phyloP scores from a whole-genome alignment of 2,113 vertebrate species.

The Pycnonotus jocosus region DNA sequence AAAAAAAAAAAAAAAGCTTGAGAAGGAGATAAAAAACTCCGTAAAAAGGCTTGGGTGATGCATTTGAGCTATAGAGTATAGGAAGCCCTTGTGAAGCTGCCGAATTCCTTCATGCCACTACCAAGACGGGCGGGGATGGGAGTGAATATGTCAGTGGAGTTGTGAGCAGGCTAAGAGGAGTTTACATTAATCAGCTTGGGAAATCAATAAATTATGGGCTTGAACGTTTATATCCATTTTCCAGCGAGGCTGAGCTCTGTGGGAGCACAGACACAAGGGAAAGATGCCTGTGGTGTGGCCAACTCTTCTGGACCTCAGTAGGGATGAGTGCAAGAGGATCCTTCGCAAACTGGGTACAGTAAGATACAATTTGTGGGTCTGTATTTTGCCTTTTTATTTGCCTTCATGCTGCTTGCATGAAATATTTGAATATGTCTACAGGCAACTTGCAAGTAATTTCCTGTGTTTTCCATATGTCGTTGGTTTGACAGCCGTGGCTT shows the following conservation, averaged over 20 bases:
- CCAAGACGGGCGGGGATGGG: neutral
- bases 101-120: neutral
- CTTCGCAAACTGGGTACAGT: slow-evolving; percentile 93
- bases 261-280: slow-evolving; percentile 60
- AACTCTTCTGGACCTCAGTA: slow-evolving; percentile 94
- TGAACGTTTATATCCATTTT: neutral
- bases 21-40: neutral
- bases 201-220: neutral
- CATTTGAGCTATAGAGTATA: neutral
- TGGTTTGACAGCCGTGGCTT: slow-evolving; percentile 1
- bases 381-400: neutral
- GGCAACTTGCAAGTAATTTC: neutral
- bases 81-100: neutral
- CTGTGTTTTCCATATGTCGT: neutral
- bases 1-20: neutral
- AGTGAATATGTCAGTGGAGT: neutral
- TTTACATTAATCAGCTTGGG: neutral
- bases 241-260: slow-evolving; percentile 67
- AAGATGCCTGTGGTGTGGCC: slow-evolving; percentile 99
- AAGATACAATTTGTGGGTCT: slow-evolving; percentile 24
- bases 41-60: neutral
- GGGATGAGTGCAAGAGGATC: slow-evolving; percentile 97
- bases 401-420: neutral
- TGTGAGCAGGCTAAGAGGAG: neutral
- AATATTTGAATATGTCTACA: neutral